Evolutionary conservation across 2,113 vertebrate genomes (phyloP), one percentile per base, ranked within the genome.

Genomic region (Dascyllus trimaculatus): DNA sequence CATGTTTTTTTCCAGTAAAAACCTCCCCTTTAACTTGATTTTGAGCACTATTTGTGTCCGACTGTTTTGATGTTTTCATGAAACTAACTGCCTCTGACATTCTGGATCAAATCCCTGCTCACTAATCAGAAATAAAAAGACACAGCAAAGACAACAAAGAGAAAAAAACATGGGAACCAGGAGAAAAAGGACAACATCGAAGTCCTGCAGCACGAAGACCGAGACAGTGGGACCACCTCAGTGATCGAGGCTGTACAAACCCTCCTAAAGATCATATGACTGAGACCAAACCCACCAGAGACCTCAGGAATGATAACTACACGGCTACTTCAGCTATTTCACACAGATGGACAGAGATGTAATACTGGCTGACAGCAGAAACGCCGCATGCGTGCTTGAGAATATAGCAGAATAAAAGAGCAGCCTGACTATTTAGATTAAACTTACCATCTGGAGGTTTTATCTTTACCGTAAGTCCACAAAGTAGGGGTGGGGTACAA

Each of bases 261-360:
- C 1, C 49, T 65, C 67, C 49, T 60, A 45, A 65, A 78, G 84
- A 78, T 86, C 82, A 70, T 21, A 82, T 68, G 72, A 74, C 80
- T 3, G 53, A 46, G 65, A 62, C 40, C 49, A 72, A 77, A 71
- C 68, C 78, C 86, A 82, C 78, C 61, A 48, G 85, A 85, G 73
- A 75, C 77, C 80, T 75, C 70, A 81, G 82, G 86, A 77, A 87
- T 81, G 85, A 79, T 63, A 85, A 81, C 79, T 69, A 74, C 79
- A 86, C 53, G 19, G 59, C 64, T 13, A 70, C 71, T 66, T 22
- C n/a, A 1, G 38, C 53, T 62, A n/a, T 52, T 61, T 69, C 6
- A 57, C 59, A 17, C 35, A 63, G 75, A 21, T 22, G 14, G 64
- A 88, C 67, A 66, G 59, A 63, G 29, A 71, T 32, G 19, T 53